phyloP scores from a whole-genome alignment of 1,140 invertebrate species.

The Drosophila melanica region DNA sequence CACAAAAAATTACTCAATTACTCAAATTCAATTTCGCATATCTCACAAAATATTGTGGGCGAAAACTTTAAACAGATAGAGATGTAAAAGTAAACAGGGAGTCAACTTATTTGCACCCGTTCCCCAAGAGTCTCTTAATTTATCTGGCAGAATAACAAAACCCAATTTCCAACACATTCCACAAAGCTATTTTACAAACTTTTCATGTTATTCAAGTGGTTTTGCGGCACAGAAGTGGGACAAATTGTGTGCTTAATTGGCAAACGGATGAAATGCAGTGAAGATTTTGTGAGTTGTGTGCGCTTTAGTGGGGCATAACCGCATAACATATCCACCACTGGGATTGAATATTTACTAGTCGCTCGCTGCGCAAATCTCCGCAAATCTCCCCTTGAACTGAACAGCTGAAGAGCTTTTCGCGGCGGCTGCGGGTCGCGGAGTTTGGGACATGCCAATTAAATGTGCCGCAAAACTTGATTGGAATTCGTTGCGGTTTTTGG shows the following conservation, averaged over 20 bases:
- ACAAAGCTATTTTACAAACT: background rate
- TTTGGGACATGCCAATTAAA: conserved; percentile 59
- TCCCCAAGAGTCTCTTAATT: conserved; percentile 12
- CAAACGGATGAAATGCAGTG: conserved; percentile 48
- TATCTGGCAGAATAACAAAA: conserved; percentile 5
- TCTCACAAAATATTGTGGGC: too few relatives aligned
- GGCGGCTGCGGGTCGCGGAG: background rate
- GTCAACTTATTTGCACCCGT: conserved; percentile 2
- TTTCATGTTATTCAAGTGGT: conserved; percentile 10
- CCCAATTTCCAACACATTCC: background rate
- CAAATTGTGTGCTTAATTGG: conserved; percentile 27
- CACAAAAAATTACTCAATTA: too few relatives aligned
- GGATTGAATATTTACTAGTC: conserved; percentile 16
- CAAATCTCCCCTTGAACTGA: conserved; percentile 31
- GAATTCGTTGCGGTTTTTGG: conserved; percentile 63
- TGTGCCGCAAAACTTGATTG: conserved; percentile 70
- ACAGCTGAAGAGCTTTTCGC: too few relatives aligned
- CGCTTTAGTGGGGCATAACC: conserved; percentile 32
- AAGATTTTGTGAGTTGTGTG: conserved; percentile 37
- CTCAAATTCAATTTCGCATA: too few relatives aligned
- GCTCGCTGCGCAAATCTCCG: conserved; percentile 48
- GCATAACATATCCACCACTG: conserved; percentile 55
- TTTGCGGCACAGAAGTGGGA: background rate
- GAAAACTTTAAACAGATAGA: background rate
- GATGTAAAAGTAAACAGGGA: background rate